Conservation (phyloP, 2,888 invertebrate species). For the Apamea sordens region DNA sequence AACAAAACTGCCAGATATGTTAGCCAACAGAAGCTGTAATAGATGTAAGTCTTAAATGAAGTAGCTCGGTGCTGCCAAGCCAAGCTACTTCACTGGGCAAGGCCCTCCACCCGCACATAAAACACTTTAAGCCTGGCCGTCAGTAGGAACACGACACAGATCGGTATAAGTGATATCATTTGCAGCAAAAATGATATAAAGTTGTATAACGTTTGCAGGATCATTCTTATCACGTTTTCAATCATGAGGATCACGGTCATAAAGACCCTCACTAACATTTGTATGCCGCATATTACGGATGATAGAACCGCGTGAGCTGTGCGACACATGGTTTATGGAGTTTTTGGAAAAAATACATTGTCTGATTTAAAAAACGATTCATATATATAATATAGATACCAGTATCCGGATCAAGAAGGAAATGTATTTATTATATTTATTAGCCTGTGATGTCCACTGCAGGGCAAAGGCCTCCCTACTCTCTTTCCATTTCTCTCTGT, state of each 20-base stretch:
- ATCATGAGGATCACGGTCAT: constrained; percentile 85
- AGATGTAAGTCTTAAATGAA: constrained; percentile 9
- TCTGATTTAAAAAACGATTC: neutral
- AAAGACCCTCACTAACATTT: constrained; percentile 84
- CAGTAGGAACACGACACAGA: constrained; percentile 81
- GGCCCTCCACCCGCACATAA: constrained; percentile 84
- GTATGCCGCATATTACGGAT: constrained; percentile 80
- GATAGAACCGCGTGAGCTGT: constrained; percentile 79
- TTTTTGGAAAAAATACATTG: constrained; percentile 66
- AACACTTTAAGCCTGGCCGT: constrained; percentile 81
- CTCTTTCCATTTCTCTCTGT: too few species aligned
- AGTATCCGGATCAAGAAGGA: neutral
- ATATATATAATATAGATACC: too few species aligned
- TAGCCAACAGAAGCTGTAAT: neutral
- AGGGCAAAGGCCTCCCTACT: too few species aligned
- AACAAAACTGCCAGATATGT: neutral
- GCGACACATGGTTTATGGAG: constrained; percentile 80
- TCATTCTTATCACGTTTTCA: constrained; percentile 83
- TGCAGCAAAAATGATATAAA: constrained; percentile 83
- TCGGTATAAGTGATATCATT: constrained; percentile 82
- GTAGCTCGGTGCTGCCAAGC: too few species aligned
- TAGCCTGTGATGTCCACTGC: too few species aligned
- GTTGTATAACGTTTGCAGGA: constrained; percentile 84
- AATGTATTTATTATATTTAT: neutral
- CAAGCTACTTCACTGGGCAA: too few species aligned